Conservation (phyloP, 92 coral and sea anemone genomes). For the Epizoanthus fatuus region DNA sequence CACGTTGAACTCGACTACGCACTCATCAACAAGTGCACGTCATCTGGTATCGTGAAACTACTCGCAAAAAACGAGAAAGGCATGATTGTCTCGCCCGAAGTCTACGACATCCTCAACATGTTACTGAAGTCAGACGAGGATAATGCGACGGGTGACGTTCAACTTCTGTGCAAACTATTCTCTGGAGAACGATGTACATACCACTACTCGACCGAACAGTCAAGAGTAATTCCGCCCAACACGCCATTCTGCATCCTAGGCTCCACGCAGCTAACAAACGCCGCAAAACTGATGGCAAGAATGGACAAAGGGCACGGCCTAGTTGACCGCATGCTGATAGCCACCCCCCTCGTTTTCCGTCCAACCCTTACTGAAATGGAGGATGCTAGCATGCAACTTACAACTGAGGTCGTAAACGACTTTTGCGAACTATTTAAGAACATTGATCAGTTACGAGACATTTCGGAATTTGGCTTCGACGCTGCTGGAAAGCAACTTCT, state of each 20-base stretch:
- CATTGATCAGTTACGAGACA: no score
- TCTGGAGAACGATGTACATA: slow-evolving; percentile 63
- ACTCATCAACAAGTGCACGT: not conserved
- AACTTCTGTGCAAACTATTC: slow-evolving; percentile 67
- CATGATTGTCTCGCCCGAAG: slow-evolving; percentile 58
- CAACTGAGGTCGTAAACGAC: not conserved
- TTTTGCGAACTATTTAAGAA: not conserved
- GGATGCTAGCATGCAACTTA: slow-evolving; percentile 12
- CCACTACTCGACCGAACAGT: slow-evolving; percentile 62
- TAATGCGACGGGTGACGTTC: slow-evolving; percentile 67
- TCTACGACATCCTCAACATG: slow-evolving; percentile 57
- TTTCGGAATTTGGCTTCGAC: no score
- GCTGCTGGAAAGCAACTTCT: no score
- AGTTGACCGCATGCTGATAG: slow-evolving; percentile 63
- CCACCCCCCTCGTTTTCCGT: slow-evolving; percentile 55
- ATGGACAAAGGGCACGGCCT: slow-evolving; percentile 73
- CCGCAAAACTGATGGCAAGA: slow-evolving; percentile 64
- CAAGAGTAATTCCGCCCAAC: slow-evolving; percentile 32
- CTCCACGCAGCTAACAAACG: slow-evolving; percentile 60
- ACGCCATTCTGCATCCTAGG: slow-evolving; percentile 73
- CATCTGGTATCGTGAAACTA: slow-evolving; percentile 54
- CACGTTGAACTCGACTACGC: no score
- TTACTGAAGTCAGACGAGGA: slow-evolving; percentile 65
- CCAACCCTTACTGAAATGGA: slow-evolving; percentile 70
- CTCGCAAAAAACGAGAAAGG: slow-evolving; percentile 49